Percentiles rank a stretch among this genome's conserved stretches.
Conservation (phyloP, 1,140 invertebrate genomes). For the Cotesia typhae region DNA sequence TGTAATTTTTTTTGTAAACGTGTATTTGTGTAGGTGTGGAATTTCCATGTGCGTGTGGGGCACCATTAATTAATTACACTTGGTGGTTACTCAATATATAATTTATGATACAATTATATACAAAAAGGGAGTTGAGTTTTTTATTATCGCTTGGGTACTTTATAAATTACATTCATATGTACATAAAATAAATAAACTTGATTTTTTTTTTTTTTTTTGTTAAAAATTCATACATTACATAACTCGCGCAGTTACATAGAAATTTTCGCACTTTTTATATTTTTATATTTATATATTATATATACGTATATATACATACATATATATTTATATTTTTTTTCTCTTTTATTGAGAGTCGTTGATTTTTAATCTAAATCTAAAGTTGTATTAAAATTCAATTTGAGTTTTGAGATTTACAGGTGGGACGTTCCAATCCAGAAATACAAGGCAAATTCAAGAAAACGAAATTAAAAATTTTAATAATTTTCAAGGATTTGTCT, state of each 20-base stretch:
- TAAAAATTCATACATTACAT: constrained; percentile 14
- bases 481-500: neutral
- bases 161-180: constrained; percentile 35
- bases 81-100: constrained; percentile 42
- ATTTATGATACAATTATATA: constrained; percentile 59
- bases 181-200: constrained; percentile 36
- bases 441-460: constrained; percentile 17
- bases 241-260: constrained; percentile 5
- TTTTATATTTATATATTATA: neutral
- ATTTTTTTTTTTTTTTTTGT: constrained; percentile 10
- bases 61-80: constrained; percentile 38
- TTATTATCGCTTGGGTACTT: constrained; percentile 21
- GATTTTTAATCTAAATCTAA: constrained; percentile 1
- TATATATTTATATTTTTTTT: neutral
- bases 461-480: constrained; percentile 3
- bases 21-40: constrained; percentile 1
- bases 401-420: constrained; percentile 9
- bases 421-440: constrained; percentile 24
- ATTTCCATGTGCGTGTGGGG: constrained; percentile 7
- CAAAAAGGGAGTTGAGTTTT: constrained; percentile 37
- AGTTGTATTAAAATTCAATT: constrained; percentile 13
- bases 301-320: neutral
- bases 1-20: constrained; percentile 3
- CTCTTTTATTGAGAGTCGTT: constrained; percentile 7
- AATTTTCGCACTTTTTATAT: constrained; percentile 7